Base-by-base conservation (phyloP, 64 coral and sea anemone species). In the Pocillopora damicornis region DNA sequence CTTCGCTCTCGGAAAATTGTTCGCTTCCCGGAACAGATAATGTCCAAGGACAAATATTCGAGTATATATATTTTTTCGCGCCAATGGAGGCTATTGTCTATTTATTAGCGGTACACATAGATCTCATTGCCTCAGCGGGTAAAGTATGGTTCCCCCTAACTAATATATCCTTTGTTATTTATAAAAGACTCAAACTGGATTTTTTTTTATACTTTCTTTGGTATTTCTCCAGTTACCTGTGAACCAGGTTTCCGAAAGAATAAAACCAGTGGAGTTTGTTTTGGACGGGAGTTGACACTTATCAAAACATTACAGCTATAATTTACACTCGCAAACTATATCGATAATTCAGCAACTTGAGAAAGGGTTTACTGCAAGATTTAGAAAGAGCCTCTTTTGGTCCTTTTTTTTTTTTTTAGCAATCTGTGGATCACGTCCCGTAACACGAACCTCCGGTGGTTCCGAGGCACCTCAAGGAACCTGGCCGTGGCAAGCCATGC, bases 401-500 rank as follows among this genome's bases (percentile, higher is more conserved):
- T 51, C 7, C 7, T 51, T 7, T 7, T 51, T 51, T 51, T 45
- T 7, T 4, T 2, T 51, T 51, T 51, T 51, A 51, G 87, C 87
- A 58, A 60, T 73, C 12, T 89, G 77, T 81, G 88, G 88, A 59
- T 89, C 88, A 60, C 15, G 60, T 12, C 20, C 65, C 16, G 35
- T 15, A 1, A 22, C 63, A 37, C 88, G 77, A 18, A 60, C 80
- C 22, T 73, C 78, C 17, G 76, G 42, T 30, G 87, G 87, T 15
- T 80, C 87, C 20, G 76, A 57, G 76, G 60, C 76, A 4, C 87
- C 26, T 12, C 60, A 25, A 58, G 87, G 74, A 14, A 67, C 75
- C 63, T 89, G 88, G 88, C 88, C 88, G 11, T 89, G 88, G 88
- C 63, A 79, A 8, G 88, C 75, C 22, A 89, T 89, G 30, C 65